Evolutionary conservation across 2,888 invertebrate species (phyloP), one percentile per base, ranked within the genome.

Genomic region (Danaus chrysippus): DNA sequence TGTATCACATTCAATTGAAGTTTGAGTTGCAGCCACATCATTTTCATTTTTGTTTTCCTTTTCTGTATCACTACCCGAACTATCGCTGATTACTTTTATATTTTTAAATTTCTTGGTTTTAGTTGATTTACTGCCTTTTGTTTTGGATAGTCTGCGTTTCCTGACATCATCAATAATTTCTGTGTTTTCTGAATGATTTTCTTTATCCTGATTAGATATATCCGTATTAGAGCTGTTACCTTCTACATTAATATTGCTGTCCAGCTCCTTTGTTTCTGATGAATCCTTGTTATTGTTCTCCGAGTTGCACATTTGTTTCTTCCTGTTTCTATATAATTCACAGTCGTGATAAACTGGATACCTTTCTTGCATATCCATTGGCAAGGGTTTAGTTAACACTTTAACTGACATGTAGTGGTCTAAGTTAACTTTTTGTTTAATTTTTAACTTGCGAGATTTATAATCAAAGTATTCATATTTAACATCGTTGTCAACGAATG

Each of bases 291-390:
- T 15, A 10, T 42, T 52, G 46, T 12, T 41, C 19, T 44, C 41
- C 43, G 57, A 34, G 15, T 55, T 42, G 43, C 41, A 12, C 1
- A 13, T 15, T 58, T 62, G 70, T 64, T 72, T 75, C 56, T 70
- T 76, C 60, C 84, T 75, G 15, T 66, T 57, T 19, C 79, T 73
- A 61, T 81, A 86, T 43, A 90, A 72, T 66, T 83, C 82, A 69
- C 90, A 88, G 61, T 88, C 75, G 69, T 81, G 76, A 74, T 79
- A 82, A 17, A 88, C 83, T 19, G 89, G 87, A 73, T 90, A 88
- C 61, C 83, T 83, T 15, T 84, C 77, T 56, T 75, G 71, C 71
- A 81, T 73, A 1, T 78, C 71, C 41, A 53, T 17, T 6, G 85
- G 65, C 79, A 90, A 79, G 23, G 69, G 64, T 64, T 68, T 77